Evolutionary conservation across 2,888 invertebrate genomes (phyloP).

Genomic region (Stenodema calcarata): DNA sequence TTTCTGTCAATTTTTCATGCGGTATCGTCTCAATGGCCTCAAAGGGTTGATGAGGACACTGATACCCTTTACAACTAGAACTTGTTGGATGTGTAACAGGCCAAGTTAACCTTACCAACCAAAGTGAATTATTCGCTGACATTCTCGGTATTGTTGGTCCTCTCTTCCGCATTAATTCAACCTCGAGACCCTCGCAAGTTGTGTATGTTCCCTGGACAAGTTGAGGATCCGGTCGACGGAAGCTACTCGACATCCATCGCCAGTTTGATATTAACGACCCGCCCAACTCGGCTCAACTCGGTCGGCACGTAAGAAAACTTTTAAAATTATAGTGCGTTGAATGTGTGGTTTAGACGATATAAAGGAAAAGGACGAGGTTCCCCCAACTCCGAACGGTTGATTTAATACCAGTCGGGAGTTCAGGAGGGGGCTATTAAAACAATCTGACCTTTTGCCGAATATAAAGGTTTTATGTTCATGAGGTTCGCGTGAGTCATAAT

Average conservation of each 20-base stretch:
- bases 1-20: too few relatives aligned
- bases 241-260: background rate
- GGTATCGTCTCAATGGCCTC: too few relatives aligned
- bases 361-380: background rate
- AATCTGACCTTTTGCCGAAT: constrained; percentile 42
- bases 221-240: background rate
- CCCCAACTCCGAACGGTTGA: background rate
- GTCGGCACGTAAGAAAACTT: constrained; percentile 22
- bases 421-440: constrained; percentile 20
- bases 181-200: background rate
- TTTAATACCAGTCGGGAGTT: background rate
- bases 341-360: background rate
- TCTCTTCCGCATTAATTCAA: background rate
- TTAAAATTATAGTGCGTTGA: constrained; percentile 15
- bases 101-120: background rate
- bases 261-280: background rate
- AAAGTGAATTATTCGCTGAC: background rate
- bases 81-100: background rate
- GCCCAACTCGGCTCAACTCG: background rate
- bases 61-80: too few relatives aligned
- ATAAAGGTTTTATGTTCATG: background rate
- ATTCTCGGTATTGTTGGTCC: background rate
- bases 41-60: too few relatives aligned
- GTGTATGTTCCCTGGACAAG: background rate
- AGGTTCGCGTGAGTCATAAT: constrained; percentile 33